Conservation (phyloP, 2,113 vertebrate genomes). For the Melanostigma gelatinosum region DNA sequence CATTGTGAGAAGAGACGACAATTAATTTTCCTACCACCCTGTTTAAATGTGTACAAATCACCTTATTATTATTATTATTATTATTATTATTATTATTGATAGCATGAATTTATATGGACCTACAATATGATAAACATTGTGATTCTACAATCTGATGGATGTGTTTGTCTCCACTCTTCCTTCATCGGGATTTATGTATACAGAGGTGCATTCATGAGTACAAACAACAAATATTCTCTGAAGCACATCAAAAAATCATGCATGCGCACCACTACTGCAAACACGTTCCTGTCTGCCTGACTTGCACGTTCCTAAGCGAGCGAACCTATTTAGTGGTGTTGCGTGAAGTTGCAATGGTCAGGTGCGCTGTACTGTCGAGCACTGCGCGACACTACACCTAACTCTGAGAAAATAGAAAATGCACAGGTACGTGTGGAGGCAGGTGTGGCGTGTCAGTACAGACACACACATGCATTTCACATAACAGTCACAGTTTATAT, state of each 20-base stretch:
- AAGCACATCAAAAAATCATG: neutral
- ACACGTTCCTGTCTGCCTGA: neutral
- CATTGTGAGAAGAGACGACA: neutral
- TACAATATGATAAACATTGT: slow-evolving; percentile 82
- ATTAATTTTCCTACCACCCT: slow-evolving; percentile 28
- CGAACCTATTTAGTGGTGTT: neutral
- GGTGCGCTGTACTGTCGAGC: neutral
- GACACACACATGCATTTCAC: neutral
- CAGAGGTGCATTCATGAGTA: neutral
- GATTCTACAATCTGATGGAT: slow-evolving; percentile 61
- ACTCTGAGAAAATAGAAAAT: neutral
- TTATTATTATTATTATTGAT: slow-evolving; percentile 74
- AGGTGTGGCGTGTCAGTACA: neutral
- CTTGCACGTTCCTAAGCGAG: neutral
- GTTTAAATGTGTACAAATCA: slow-evolving; percentile 38
- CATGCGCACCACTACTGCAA: neutral
- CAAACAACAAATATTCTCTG: neutral
- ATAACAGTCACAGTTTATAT: neutral
- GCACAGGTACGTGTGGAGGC: neutral
- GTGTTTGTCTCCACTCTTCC: slow-evolving; percentile 34
- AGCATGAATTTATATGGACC: slow-evolving; percentile 84
- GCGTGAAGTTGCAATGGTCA: neutral
- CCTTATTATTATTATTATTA: slow-evolving; percentile 28
- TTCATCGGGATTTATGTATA: slow-evolving; percentile 8
- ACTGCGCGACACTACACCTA: too few relatives aligned